These are phyloP conservation scores for Aurelia sp. DNA, from an alignment of 30 jellyfish, hydroid and myxozoan genomes.

Conservation along the genomic window DNA sequence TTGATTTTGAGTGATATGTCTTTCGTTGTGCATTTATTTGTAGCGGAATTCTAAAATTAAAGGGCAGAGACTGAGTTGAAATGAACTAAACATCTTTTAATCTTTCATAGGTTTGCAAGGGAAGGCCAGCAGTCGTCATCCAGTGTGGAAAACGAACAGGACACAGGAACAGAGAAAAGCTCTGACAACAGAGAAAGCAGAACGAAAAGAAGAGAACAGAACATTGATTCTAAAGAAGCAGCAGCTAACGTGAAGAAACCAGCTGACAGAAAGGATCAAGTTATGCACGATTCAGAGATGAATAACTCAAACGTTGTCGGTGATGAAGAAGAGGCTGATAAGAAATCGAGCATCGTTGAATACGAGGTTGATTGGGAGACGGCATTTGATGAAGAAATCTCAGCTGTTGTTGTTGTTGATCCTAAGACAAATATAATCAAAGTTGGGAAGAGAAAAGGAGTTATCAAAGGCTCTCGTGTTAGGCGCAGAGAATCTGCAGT, in stretches of 20 bases:
- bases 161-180: background rate
- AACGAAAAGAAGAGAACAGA: background rate
- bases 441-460: slow-evolving; percentile 60
- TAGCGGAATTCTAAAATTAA: too few relatives aligned
- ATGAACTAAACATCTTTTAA: too few relatives aligned
- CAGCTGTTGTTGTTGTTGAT: slow-evolving; percentile 51
- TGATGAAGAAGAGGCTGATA: background rate
- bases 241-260: too few relatives aligned
- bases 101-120: too few relatives aligned
- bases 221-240: background rate
- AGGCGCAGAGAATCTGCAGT: slow-evolving; percentile 14
- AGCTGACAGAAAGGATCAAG: too few relatives aligned
- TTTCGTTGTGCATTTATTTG: too few relatives aligned
- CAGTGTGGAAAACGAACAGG: too few relatives aligned
- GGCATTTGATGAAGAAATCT: slow-evolving; percentile 32
- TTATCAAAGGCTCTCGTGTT: slow-evolving; percentile 42
- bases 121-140: too few relatives aligned
- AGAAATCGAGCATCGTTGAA: slow-evolving; percentile 23
- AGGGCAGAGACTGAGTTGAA: too few relatives aligned
- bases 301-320: too few relatives aligned
- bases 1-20: too few relatives aligned
- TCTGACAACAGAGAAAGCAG: background rate
- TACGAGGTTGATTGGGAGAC: slow-evolving; percentile 75
- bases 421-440: slow-evolving; percentile 43
- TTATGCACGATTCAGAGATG: too few relatives aligned